phyloP scores from a whole-genome alignment of 2,113 vertebrate genomes.

The Platysternon megacephalum region DNA sequence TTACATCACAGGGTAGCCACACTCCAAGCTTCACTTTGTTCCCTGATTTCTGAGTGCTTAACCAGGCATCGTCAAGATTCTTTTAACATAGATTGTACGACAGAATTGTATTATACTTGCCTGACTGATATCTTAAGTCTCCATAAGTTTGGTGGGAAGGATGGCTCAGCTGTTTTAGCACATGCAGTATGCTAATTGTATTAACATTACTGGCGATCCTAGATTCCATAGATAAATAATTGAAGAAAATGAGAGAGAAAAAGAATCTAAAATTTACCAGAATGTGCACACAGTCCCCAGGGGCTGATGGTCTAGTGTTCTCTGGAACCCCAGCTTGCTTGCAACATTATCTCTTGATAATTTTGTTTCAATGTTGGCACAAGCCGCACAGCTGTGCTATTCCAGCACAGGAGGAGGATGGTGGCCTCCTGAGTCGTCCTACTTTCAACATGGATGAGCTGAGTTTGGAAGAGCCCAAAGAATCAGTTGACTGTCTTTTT shows the following conservation, averaged over 20 bases:
- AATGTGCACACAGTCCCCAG: neutral
- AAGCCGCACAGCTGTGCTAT: neutral
- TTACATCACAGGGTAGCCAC: conserved; percentile 23
- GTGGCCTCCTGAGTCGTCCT: neutral
- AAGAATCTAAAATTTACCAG: neutral
- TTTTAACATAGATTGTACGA: conserved; percentile 29
- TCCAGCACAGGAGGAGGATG: neutral
- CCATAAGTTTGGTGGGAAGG: neutral
- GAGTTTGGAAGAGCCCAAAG: neutral
- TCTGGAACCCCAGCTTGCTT: neutral
- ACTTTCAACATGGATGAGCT: neutral
- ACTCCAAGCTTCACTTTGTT: conserved; percentile 41
- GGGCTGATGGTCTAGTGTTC: neutral
- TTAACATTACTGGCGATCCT: neutral
- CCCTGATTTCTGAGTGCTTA: conserved; percentile 22
- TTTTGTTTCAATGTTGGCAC: neutral
- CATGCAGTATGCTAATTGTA: neutral
- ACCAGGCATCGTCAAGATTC: accelerated
- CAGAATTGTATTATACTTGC: conserved; percentile 37
- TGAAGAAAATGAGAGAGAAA: neutral
- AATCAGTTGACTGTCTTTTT: neutral
- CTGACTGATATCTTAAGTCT: conserved; percentile 30
- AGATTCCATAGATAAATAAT: conserved; percentile 17
- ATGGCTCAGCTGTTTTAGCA: neutral
- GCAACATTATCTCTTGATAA: neutral